phyloP scores from a whole-genome alignment of 2,113 vertebrate genomes.

The Ciconia maguari region DNA sequence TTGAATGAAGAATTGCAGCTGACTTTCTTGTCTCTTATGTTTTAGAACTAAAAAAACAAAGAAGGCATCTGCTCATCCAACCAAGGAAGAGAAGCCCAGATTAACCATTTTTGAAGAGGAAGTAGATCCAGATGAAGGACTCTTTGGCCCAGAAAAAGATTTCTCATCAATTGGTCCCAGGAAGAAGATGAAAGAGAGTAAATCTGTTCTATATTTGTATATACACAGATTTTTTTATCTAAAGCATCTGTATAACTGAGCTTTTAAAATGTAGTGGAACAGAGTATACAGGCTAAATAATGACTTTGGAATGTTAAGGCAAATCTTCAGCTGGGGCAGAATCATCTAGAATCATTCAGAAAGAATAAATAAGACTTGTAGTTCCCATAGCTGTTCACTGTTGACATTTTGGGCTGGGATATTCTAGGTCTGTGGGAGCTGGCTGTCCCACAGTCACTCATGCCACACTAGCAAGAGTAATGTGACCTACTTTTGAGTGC shows the following conservation, averaged over 20 bases:
- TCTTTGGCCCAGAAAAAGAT: slow-evolving; percentile 66
- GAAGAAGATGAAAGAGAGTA: slow-evolving; percentile 62
- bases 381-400: not conserved
- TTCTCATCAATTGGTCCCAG: not conserved
- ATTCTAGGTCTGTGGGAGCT: not conserved
- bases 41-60: slow-evolving; percentile 77
- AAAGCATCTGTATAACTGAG: not conserved
- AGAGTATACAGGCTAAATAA: not conserved
- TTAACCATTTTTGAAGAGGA: slow-evolving; percentile 79
- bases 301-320: not conserved
- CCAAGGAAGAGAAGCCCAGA: slow-evolving; percentile 42
- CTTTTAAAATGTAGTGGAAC: not conserved
- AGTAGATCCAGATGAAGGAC: slow-evolving; percentile 60
- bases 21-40: not conserved
- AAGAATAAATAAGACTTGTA: not conserved
- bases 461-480: not conserved
- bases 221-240: not conserved
- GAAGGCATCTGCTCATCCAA: slow-evolving; percentile 5
- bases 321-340: not conserved
- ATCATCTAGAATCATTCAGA: not conserved
- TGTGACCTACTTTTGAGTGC: not conserved
- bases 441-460: not conserved
- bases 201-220: not conserved
- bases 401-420: not conserved
- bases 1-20: not conserved